phyloP scores from a whole-genome alignment of 2,888 invertebrate species.

The Hyppa rectilinea region DNA sequence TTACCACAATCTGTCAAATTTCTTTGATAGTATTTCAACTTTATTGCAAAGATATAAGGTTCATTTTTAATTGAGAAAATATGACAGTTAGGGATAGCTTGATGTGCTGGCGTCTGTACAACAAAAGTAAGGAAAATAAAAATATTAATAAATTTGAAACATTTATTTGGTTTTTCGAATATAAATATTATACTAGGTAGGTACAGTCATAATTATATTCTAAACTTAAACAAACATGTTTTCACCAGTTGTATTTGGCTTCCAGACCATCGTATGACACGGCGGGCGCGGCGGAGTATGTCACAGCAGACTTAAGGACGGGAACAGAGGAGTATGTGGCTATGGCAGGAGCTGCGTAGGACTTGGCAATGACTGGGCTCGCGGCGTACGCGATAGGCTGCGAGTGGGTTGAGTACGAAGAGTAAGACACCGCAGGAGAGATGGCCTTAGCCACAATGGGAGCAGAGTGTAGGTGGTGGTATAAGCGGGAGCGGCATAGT shows the following conservation, averaged over 20 bases:
- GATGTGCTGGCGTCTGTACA: too few relatives aligned
- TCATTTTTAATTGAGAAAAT: too few relatives aligned
- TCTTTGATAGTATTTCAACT: too few relatives aligned
- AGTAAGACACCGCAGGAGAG: slow-evolving; percentile 59
- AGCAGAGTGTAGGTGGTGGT: slow-evolving; percentile 74
- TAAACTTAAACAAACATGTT: slow-evolving; percentile 41
- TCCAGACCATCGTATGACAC: slow-evolving; percentile 75
- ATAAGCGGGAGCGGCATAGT: slow-evolving; percentile 70
- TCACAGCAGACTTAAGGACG: slow-evolving; percentile 74
- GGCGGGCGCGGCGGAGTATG: slow-evolving; percentile 72
- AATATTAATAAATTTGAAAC: too few relatives aligned
- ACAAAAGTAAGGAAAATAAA: too few relatives aligned
- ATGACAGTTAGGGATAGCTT: too few relatives aligned
- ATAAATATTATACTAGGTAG: too few relatives aligned
- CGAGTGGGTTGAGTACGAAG: slow-evolving; percentile 65
- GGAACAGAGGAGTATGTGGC: slow-evolving; percentile 73
- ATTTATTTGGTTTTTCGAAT: neutral
- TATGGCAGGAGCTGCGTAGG: slow-evolving; percentile 66
- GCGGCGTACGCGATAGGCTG: slow-evolving; percentile 76
- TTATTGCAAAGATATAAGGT: too few relatives aligned
- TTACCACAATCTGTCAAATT: too few relatives aligned
- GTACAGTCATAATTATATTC: neutral
- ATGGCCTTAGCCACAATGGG: slow-evolving; percentile 76
- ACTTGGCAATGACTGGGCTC: slow-evolving; percentile 87
- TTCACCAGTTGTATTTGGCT: slow-evolving; percentile 82